Evolutionary conservation across 2,113 vertebrate species (phyloP).

Genomic region (Copsychus sechellarum): DNA sequence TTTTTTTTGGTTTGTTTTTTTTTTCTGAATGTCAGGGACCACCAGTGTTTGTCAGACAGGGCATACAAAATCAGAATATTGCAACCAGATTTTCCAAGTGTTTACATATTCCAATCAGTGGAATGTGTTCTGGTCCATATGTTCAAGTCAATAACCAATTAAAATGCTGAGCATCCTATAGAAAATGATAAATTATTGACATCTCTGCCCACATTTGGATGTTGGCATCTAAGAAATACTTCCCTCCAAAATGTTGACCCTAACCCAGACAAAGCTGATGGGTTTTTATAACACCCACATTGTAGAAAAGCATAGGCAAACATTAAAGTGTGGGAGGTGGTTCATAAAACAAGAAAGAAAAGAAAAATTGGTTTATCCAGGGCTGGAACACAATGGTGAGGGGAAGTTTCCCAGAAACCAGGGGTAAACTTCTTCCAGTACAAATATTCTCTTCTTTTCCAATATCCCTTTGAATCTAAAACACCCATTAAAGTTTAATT

Average conservation of each 20-base stretch:
- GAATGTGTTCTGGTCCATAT: neutral
- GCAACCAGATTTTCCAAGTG: neutral
- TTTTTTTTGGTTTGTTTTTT: no score
- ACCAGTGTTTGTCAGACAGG: neutral
- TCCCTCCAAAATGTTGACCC: neutral
- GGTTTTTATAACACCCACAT: neutral
- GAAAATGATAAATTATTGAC: neutral
- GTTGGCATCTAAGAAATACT: neutral
- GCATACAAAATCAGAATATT: neutral
- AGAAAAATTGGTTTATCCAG: neutral
- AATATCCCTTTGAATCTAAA: neutral
- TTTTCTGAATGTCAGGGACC: neutral
- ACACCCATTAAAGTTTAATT: conserved; percentile 9
- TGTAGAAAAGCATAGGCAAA: neutral
- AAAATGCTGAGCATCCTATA: neutral
- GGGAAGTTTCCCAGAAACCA: conserved; percentile 1
- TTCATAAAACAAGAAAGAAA: neutral
- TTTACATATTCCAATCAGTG: neutral
- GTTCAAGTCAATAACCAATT: neutral
- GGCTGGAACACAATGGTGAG: neutral
- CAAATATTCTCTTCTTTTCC: conserved; percentile 7
- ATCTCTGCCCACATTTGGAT: neutral
- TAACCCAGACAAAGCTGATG: neutral
- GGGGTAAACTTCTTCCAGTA: neutral
- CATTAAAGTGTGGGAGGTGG: neutral